Percentiles rank a stretch among this genome's conserved stretches.
phyloP scores from a whole-genome alignment of 2,888 invertebrate species.

The Cetonia aurata region DNA sequence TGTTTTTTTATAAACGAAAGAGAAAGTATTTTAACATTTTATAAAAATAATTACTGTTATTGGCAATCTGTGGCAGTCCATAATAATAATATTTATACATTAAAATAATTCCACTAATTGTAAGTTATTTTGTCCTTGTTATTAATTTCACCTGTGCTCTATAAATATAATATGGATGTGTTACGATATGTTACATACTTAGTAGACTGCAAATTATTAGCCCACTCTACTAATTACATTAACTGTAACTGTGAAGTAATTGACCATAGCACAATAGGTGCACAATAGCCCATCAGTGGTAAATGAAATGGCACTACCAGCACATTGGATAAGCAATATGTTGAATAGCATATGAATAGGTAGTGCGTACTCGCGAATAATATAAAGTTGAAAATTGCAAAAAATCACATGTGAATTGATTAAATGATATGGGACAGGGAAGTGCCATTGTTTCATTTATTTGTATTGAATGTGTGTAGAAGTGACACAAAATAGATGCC shows the following conservation, averaged over 20 bases:
- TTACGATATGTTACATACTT: conserved; percentile 41
- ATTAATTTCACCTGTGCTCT: conserved; percentile 20
- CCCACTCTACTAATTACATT: conserved; percentile 48
- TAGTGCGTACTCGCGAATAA: conserved; percentile 2
- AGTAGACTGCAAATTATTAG: conserved; percentile 45
- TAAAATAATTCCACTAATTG: too few species aligned
- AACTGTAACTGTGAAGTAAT: conserved; percentile 48
- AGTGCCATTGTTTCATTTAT: conserved; percentile 43
- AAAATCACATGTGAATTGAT: conserved; percentile 1
- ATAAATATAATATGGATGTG: conserved; percentile 34
- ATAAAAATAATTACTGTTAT: too few species aligned
- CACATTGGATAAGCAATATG: conserved; percentile 18
- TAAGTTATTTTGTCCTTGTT: too few species aligned
- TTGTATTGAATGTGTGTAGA: neutral
- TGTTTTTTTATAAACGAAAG: too few species aligned
- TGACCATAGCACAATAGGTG: conserved; percentile 38
- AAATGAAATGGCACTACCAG: too few species aligned
- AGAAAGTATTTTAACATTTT: too few species aligned
- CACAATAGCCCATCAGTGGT: conserved; percentile 21
- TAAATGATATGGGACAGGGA: conserved; percentile 17
- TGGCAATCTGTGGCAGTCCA: too few species aligned
- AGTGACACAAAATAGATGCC: conserved; percentile 21
- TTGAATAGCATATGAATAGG: too few species aligned
- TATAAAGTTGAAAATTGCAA: conserved; percentile 42
- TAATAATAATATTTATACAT: too few species aligned